Conservation (phyloP, 2,888 invertebrate species). For the Micoletzkya japonica region DNA sequence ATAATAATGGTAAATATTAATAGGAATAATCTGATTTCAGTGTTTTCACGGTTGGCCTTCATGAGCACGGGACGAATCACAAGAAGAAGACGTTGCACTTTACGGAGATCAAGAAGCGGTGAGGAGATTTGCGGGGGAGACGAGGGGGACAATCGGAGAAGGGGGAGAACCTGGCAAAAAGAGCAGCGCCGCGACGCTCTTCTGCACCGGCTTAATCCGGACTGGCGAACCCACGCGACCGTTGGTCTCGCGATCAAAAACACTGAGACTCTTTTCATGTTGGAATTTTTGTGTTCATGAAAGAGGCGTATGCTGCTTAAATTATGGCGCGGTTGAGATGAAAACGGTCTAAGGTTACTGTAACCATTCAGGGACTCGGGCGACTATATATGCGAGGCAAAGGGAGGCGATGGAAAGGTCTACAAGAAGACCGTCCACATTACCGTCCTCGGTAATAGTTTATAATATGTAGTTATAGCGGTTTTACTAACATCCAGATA, state of each 20-base stretch:
- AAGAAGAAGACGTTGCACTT: slow-evolving; percentile 49
- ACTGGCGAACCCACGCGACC: no score
- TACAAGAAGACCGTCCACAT: slow-evolving; percentile 39
- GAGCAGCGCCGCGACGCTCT: no score
- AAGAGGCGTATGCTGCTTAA: no score
- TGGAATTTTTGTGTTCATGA: no score
- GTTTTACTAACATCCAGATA: not conserved
- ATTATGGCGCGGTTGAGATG: no score
- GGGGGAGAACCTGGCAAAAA: no score
- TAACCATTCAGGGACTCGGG: slow-evolving; percentile 36
- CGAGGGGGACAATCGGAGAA: slow-evolving; percentile 27
- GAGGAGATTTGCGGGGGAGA: not conserved
- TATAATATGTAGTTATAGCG: no score
- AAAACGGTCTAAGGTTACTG: no score
- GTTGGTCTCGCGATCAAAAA: no score
- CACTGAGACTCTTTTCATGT: no score
- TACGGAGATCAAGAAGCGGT: slow-evolving; percentile 35
- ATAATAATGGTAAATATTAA: not conserved
- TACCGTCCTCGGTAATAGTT: slow-evolving; percentile 39
- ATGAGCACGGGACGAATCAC: slow-evolving; percentile 36
- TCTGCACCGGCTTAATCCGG: no score
- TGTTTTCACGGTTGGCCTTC: slow-evolving; percentile 44
- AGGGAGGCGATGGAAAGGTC: slow-evolving; percentile 39
- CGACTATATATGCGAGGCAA: slow-evolving; percentile 41
- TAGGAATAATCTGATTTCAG: slow-evolving; percentile 30